A percentile compares a stretch with the other conserved stretches of the same genome.
These are phyloP conservation scores for Sorex araneus DNA, from an alignment of 2,113 vertebrate species.

Conservation along the genomic window DNA sequence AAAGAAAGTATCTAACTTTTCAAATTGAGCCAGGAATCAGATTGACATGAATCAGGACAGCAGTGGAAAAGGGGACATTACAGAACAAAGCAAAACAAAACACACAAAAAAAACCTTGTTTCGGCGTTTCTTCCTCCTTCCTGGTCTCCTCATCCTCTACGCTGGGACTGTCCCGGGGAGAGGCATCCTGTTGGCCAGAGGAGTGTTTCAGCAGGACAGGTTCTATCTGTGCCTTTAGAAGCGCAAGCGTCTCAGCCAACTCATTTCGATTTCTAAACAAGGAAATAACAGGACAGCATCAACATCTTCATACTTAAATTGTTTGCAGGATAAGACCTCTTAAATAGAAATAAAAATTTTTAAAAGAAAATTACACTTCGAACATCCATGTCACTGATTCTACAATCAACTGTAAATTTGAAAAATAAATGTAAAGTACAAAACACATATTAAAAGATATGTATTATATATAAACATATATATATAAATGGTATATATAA, in stretches of 20 bases:
- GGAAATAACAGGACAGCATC: slow-evolving; percentile 68
- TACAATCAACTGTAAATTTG: slow-evolving; percentile 40
- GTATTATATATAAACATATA: not conserved
- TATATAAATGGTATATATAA: too few species aligned
- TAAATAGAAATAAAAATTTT: slow-evolving; percentile 39
- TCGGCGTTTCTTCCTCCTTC: slow-evolving; percentile 86
- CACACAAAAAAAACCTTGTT: slow-evolving; percentile 89
- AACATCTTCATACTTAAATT: slow-evolving; percentile 67
- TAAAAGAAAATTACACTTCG: not conserved
- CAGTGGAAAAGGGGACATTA: slow-evolving; percentile 67
- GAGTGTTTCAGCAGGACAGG: slow-evolving; percentile 91
- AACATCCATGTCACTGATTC: not conserved
- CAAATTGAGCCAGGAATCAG: slow-evolving; percentile 45
- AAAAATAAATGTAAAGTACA: slow-evolving; percentile 46
- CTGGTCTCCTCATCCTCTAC: slow-evolving; percentile 90
- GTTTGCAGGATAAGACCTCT: slow-evolving; percentile 30
- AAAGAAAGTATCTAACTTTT: slow-evolving; percentile 43
- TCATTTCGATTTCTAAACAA: slow-evolving; percentile 94
- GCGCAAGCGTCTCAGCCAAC: slow-evolving; percentile 95
- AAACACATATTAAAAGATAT: slow-evolving; percentile 50
- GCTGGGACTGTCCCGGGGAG: slow-evolving; percentile 90
- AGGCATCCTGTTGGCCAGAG: slow-evolving; percentile 88
- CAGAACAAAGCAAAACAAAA: slow-evolving; percentile 83
- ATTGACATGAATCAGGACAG: slow-evolving; percentile 29
- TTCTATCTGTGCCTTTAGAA: slow-evolving; percentile 96